These are phyloP conservation scores for Drosophila mojavensis DNA, from an alignment of 1,140 invertebrate species.

Conservation along the genomic window DNA sequence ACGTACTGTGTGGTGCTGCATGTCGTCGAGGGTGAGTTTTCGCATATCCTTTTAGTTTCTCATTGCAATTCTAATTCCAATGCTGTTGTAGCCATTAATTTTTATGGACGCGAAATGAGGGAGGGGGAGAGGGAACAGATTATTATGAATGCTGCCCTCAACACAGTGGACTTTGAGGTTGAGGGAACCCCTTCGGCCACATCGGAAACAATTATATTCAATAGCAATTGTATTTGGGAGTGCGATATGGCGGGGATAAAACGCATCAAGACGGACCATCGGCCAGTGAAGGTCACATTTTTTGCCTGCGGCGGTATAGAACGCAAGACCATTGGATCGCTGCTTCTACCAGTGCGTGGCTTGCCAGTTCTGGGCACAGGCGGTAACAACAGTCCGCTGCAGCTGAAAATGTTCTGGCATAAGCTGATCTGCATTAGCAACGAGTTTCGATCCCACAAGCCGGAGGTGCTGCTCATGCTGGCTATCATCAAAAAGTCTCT, in stretches of 20 bases:
- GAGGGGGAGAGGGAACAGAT: constrained; percentile 58
- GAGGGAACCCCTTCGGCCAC: constrained; percentile 58
- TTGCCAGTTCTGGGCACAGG: constrained; percentile 53
- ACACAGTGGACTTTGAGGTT: constrained; percentile 73
- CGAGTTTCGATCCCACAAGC: constrained; percentile 65
- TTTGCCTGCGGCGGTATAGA: constrained; percentile 30
- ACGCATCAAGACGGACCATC: constrained; percentile 75
- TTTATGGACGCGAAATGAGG: constrained; percentile 43
- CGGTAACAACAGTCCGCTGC: constrained; percentile 32
- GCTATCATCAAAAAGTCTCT: constrained; percentile 71
- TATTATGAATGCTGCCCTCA: constrained; percentile 66
- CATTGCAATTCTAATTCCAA: not conserved
- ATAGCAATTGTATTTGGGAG: constrained; percentile 81
- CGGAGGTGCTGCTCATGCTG: constrained; percentile 69
- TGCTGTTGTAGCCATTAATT: constrained; percentile 57
- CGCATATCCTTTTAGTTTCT: not conserved
- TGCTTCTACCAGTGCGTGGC: constrained; percentile 67
- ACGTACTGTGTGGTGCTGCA: constrained; percentile 72
- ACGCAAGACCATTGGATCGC: constrained; percentile 56
- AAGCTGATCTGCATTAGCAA: constrained; percentile 64
- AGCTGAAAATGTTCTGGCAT: constrained; percentile 73
- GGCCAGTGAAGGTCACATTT: constrained; percentile 70
- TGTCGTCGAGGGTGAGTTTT: constrained; percentile 61
- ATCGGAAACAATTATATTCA: constrained; percentile 62
- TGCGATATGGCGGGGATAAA: constrained; percentile 71